Percentiles rank a stretch among this genome's conserved stretches.
These are phyloP conservation scores for Hypolimnas misippus DNA, from an alignment of 2,888 invertebrate genomes.

Conservation along the genomic window DNA sequence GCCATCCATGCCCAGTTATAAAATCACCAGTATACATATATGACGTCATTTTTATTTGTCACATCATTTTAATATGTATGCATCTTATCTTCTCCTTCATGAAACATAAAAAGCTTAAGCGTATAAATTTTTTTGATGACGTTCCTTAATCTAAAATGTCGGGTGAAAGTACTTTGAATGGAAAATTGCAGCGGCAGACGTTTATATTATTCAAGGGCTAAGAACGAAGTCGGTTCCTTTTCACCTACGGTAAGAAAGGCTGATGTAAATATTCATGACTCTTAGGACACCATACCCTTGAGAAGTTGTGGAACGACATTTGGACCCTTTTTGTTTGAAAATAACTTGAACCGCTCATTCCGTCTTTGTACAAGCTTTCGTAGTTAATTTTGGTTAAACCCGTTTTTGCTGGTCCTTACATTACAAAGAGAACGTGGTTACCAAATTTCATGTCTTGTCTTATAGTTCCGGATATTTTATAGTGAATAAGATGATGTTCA, in stretches of 20 bases:
- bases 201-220: slow-evolving; percentile 32
- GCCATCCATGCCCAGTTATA: no score
- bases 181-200: slow-evolving; percentile 17
- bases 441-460: no score
- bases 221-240: slow-evolving; percentile 19
- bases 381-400: no score
- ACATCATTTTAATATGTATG: no score
- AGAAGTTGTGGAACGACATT: slow-evolving; percentile 1
- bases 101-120: not conserved
- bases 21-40: no score
- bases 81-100: not conserved
- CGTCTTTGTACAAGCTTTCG: not conserved
- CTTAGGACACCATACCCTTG: slow-evolving; percentile 20
- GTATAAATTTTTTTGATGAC: not conserved
- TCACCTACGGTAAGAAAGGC: slow-evolving; percentile 21
- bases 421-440: no score
- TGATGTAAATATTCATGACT: slow-evolving; percentile 35
- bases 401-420: no score
- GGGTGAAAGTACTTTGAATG: slow-evolving; percentile 5
- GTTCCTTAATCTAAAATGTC: not conserved
- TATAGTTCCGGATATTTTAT: no score
- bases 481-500: no score
- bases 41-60: no score
- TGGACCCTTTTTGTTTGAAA: not conserved
- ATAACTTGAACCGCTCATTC: no score